Percentiles rank a stretch among this genome's conserved stretches.
Evolutionary conservation across 2,888 invertebrate species (phyloP).

Genomic region (Plagodis dolabraria): DNA sequence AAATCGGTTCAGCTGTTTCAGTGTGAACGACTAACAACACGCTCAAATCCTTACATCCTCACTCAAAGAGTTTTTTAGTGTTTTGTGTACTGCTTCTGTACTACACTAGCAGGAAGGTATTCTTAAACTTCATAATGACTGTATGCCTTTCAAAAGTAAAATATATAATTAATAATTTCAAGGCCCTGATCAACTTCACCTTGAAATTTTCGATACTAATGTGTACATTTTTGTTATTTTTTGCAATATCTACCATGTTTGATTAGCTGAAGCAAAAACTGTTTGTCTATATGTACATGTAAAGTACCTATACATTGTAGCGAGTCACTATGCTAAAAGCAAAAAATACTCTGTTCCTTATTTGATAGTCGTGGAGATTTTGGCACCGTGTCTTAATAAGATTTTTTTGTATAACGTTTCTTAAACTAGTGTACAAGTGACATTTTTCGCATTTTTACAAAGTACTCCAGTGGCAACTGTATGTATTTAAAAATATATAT

Average conservation of each 20-base stretch:
- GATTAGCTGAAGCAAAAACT: conserved; percentile 22
- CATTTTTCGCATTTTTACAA: conserved; percentile 2
- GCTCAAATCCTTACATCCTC: too few species aligned
- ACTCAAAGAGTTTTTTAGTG: too few species aligned
- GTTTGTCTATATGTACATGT: too few species aligned
- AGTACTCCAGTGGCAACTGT: background rate
- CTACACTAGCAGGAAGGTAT: too few species aligned
- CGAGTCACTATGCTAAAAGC: conserved; percentile 15
- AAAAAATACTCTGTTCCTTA: conserved; percentile 11
- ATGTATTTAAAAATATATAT: background rate
- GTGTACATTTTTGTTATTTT: conserved; percentile 1
- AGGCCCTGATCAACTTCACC: conserved; percentile 1
- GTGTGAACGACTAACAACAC: too few species aligned
- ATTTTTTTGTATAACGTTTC: too few species aligned
- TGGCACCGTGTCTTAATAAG: background rate
- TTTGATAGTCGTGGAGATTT: background rate
- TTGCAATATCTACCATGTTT: conserved; percentile 15
- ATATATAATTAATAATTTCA: background rate
- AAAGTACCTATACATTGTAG: background rate
- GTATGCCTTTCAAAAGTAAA: too few species aligned
- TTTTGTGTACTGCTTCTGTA: too few species aligned
- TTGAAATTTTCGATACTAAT: conserved; percentile 1
- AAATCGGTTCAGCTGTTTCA: too few species aligned
- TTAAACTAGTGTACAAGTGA: too few species aligned
- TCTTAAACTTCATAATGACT: too few species aligned